phyloP scores from a whole-genome alignment of 2,888 invertebrate species.

The Mythimna ferrago region DNA sequence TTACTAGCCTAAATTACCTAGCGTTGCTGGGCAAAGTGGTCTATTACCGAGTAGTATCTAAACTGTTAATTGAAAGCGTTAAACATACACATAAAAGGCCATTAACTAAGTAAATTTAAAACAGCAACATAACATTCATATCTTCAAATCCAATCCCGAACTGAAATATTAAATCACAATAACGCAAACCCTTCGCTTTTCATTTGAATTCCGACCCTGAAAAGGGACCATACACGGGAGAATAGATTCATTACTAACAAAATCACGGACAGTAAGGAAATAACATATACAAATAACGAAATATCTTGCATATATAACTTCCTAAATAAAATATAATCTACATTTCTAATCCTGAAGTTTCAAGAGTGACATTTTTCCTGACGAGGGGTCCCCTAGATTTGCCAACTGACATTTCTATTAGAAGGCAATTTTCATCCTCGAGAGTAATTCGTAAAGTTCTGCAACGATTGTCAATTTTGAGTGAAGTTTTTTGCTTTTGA shows the following conservation, averaged over 20 bases:
- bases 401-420: slow-evolving; percentile 65
- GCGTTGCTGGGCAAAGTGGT: no score
- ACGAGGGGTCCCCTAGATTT: slow-evolving; percentile 57
- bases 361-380: slow-evolving; percentile 56
- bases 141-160: slow-evolving; percentile 26
- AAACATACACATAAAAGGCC: neutral
- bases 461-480: slow-evolving; percentile 44
- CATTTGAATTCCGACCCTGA: slow-evolving; percentile 43
- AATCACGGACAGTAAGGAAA: slow-evolving; percentile 41
- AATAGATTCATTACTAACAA: slow-evolving; percentile 52
- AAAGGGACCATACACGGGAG: slow-evolving; percentile 36
- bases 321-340: slow-evolving; percentile 63
- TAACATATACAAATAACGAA: slow-evolving; percentile 47
- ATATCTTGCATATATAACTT: slow-evolving; percentile 53
- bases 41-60: no score
- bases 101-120: neutral
- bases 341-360: slow-evolving; percentile 61
- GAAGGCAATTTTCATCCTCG: slow-evolving; percentile 58
- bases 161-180: slow-evolving; percentile 38
- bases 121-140: neutral
- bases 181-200: slow-evolving; percentile 31
- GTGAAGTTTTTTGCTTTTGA: slow-evolving; percentile 50
- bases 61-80: neutral
- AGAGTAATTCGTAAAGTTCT: slow-evolving; percentile 53
- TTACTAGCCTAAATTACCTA: no score